Percentiles rank a stretch among this genome's conserved stretches.
Conservation (phyloP, 2,888 invertebrate genomes). For the Pemphredon lugubris region DNA sequence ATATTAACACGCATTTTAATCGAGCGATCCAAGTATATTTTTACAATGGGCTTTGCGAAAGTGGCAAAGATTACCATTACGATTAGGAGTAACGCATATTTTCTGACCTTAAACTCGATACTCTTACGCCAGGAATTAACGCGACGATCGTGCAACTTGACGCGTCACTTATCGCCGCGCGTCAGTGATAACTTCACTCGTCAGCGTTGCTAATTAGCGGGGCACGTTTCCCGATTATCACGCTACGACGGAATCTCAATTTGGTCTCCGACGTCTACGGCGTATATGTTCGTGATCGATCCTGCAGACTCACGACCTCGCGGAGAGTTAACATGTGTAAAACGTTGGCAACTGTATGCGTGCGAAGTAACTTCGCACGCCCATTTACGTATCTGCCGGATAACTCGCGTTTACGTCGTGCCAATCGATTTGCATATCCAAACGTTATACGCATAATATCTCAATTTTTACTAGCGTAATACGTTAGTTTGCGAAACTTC, state of each 20-base stretch:
- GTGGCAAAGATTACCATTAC: too few relatives aligned
- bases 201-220: slow-evolving; percentile 45
- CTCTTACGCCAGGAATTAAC: slow-evolving; percentile 34
- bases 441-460: slow-evolving; percentile 19
- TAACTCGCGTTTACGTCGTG: slow-evolving; percentile 44
- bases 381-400: slow-evolving; percentile 45
- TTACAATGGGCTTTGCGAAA: too few relatives aligned
- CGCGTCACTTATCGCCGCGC: slow-evolving; percentile 32
- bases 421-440: slow-evolving; percentile 53
- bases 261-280: slow-evolving; percentile 49
- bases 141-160: slow-evolving; percentile 30
- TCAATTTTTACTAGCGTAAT: slow-evolving; percentile 46
- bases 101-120: slow-evolving; percentile 28
- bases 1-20: too few relatives aligned
- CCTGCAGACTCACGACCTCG: slow-evolving; percentile 13
- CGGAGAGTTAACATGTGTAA: slow-evolving; percentile 14
- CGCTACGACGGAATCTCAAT: slow-evolving; percentile 51
- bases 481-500: too few relatives aligned
- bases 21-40: too few relatives aligned
- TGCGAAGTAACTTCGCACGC: slow-evolving; percentile 26
- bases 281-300: slow-evolving; percentile 50
- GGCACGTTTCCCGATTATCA: slow-evolving; percentile 50
- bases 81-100: neutral
- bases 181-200: slow-evolving; percentile 41
- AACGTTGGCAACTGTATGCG: slow-evolving; percentile 26